Conservation (phyloP, 30 jellyfish, hydroid and myxozoan genomes). For the Aurelia coerulea region DNA sequence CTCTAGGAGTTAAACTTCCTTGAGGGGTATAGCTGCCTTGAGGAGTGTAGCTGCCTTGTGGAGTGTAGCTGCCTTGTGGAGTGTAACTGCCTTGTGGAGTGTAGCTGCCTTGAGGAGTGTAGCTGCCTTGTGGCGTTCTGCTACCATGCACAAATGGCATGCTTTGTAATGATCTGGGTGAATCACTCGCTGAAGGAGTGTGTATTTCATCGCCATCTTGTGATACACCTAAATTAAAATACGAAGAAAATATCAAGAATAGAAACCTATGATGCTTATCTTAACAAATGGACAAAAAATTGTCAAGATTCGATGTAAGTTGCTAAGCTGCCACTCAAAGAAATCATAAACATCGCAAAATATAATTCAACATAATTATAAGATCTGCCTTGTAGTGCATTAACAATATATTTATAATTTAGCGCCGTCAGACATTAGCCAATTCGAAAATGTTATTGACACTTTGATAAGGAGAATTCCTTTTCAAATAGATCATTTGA, state of each 20-base stretch:
- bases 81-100: conserved; percentile 28
- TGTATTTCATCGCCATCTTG: conserved; percentile 22
- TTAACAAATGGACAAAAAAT: no score
- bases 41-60: conserved; percentile 20
- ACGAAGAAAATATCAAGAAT: neutral
- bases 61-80: conserved; percentile 20
- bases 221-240: conserved; percentile 11
- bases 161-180: neutral
- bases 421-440: no score
- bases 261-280: neutral
- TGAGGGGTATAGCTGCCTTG: conserved; percentile 22
- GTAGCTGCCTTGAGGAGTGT: conserved; percentile 8
- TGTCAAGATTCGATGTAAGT: no score
- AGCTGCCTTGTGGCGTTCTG: conserved; percentile 32
- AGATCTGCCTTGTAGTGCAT: no score
- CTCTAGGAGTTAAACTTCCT: conserved; percentile 45
- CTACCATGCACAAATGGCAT: conserved; percentile 8
- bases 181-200: conserved; percentile 9
- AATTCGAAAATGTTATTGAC: no score
- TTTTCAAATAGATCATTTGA: no score
- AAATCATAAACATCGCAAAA: no score
- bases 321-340: no score
- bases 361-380: no score
- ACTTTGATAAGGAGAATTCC: no score
- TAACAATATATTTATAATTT: no score